phyloP scores from a whole-genome alignment of 2,113 vertebrate genomes.

The Ictalurus furcatus region DNA sequence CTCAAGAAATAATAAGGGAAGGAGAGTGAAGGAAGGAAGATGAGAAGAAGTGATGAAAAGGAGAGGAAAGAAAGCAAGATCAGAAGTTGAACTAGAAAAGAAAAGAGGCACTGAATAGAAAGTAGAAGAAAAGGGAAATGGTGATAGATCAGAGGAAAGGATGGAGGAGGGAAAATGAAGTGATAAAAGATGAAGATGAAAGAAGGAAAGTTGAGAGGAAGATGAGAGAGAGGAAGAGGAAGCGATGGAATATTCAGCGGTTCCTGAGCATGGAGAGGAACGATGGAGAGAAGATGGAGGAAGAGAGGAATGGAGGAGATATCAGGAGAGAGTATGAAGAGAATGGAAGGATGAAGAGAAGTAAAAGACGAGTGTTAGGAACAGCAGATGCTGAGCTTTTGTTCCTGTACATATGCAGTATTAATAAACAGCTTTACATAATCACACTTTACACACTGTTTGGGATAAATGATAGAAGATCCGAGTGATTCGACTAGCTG shows the following conservation, averaged over 20 bases:
- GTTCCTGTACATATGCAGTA: slow-evolving; percentile 33
- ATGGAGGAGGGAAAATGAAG: background rate
- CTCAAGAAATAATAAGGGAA: background rate
- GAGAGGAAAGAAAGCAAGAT: background rate
- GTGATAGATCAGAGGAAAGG: background rate
- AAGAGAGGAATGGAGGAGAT: background rate
- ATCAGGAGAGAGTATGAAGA: background rate
- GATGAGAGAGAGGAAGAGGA: background rate
- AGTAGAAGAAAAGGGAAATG: background rate
- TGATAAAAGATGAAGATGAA: background rate
- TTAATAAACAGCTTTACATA: slow-evolving; percentile 2
- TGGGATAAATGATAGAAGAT: background rate
- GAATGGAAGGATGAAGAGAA: background rate
- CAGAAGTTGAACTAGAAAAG: background rate
- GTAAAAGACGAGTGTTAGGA: background rate
- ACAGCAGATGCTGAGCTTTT: slow-evolving; percentile 1
- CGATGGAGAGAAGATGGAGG: background rate
- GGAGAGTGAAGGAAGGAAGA: background rate
- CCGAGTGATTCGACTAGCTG: background rate
- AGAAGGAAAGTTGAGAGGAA: background rate
- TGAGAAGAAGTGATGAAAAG: background rate
- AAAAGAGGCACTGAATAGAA: background rate
- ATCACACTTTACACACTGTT: background rate
- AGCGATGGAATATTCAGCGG: background rate
- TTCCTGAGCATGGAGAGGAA: background rate